Conservation (phyloP, 2,113 vertebrate species). For the Hucho hucho region DNA sequence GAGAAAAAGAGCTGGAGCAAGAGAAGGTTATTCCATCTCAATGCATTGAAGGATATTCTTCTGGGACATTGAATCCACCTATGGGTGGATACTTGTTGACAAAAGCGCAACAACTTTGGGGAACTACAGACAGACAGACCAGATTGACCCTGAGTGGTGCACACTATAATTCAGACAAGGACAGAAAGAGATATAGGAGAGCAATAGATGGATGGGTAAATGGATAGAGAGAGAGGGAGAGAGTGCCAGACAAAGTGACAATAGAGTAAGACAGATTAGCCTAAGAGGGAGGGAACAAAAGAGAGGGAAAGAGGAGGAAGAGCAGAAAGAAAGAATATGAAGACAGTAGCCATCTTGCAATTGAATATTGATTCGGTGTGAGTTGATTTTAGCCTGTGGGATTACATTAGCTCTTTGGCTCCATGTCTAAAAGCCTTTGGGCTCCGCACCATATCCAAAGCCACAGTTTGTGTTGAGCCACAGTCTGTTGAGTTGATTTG, state of each 20-base stretch:
- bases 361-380: slow-evolving; percentile 53
- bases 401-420: slow-evolving; percentile 59
- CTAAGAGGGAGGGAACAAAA: slow-evolving; percentile 12
- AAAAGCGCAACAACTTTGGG: neutral
- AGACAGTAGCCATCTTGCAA: slow-evolving; percentile 10
- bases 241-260: neutral
- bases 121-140: neutral
- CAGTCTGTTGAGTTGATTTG: slow-evolving; percentile 26
- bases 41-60: too few relatives aligned
- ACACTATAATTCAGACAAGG: neutral
- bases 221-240: slow-evolving; percentile 1
- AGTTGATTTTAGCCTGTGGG: slow-evolving; percentile 29
- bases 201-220: neutral
- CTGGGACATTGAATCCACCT: too few relatives aligned
- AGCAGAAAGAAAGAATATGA: neutral
- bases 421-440: slow-evolving; percentile 49
- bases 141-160: neutral
- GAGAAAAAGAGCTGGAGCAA: neutral
- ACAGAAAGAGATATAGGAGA: neutral
- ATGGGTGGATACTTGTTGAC: neutral
- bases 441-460: slow-evolving; percentile 36
- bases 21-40: neutral
- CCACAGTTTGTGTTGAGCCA: slow-evolving; percentile 16
- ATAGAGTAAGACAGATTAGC: neutral
- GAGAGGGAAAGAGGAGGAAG: slow-evolving; percentile 1